These are phyloP conservation scores for Drosophila chauvacae DNA, from an alignment of 1,140 invertebrate genomes.

Conservation along the genomic window DNA sequence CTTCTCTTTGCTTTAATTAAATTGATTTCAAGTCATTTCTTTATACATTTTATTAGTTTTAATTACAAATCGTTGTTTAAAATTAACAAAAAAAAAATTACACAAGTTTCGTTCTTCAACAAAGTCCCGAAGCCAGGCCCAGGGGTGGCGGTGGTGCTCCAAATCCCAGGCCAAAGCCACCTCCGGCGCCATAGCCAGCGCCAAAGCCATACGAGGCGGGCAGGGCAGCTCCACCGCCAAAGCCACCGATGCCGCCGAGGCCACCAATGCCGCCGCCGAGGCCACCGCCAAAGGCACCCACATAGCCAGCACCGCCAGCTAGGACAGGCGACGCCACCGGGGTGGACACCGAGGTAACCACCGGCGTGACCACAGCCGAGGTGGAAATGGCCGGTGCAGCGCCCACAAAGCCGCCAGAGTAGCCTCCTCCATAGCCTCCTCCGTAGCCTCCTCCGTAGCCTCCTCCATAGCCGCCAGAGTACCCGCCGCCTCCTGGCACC, in stretches of 20 bases:
- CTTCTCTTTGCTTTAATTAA: not conserved
- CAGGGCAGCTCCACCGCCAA: constrained; percentile 20
- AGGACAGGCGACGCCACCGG: constrained; percentile 62
- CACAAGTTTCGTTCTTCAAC: constrained; percentile 4
- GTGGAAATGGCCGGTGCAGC: constrained; percentile 71
- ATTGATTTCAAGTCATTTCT: not conserved
- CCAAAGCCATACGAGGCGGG: constrained; percentile 14
- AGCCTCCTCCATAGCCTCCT: constrained; percentile 49
- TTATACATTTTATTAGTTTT: constrained; percentile 37
- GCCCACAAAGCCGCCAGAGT: constrained; percentile 54
- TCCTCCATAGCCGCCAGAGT: constrained; percentile 23
- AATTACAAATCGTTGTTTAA: constrained; percentile 38
- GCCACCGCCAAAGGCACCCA: constrained; percentile 43
- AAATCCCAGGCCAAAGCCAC: constrained; percentile 66
- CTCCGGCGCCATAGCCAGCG: constrained; percentile 61
- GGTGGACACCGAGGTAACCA: constrained; percentile 64
- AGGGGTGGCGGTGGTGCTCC: constrained; percentile 43
- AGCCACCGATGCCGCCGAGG: constrained; percentile 38
- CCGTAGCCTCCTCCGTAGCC: constrained; percentile 42
- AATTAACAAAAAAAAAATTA: constrained; percentile 39
- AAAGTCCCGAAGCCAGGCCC: constrained; percentile 50
- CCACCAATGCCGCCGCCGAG: constrained; percentile 41
- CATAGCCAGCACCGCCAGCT: constrained; percentile 49
- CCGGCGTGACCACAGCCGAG: constrained; percentile 70
- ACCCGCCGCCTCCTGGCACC: constrained; percentile 43